Conservation (phyloP, 2,888 invertebrate species). For the Drosophila trichaetosa region DNA sequence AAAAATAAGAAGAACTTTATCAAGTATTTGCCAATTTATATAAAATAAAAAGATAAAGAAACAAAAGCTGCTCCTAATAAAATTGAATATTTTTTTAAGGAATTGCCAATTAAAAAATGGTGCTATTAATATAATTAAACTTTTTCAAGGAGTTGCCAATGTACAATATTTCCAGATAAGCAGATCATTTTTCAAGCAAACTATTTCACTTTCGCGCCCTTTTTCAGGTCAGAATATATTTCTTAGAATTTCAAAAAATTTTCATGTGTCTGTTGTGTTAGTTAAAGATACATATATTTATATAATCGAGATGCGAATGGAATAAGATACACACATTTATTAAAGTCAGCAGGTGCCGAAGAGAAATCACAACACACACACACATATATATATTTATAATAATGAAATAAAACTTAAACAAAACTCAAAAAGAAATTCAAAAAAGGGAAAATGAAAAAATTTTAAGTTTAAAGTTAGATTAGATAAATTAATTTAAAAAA, state of each 20-base stretch:
- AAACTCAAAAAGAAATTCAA: not conserved
- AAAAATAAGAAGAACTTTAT: not conserved
- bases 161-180: not conserved
- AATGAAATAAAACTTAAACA: not conserved
- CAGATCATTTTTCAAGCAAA: not conserved
- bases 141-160: not conserved
- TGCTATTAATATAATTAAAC: not conserved
- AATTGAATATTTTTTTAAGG: not conserved
- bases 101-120: not conserved
- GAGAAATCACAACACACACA: not conserved
- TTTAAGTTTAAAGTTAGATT: not conserved
- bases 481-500: not conserved
- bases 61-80: not conserved
- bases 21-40: not conserved
- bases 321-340: not conserved
- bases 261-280: not conserved
- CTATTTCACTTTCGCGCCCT: not conserved
- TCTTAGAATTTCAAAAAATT: not conserved
- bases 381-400: not conserved
- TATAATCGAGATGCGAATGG: not conserved
- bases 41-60: not conserved
- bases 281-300: not conserved
- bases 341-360: not conserved
- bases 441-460: not conserved
- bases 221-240: not conserved